Conservation (phyloP, 2,113 vertebrate species). For the Isichthys henryi region DNA sequence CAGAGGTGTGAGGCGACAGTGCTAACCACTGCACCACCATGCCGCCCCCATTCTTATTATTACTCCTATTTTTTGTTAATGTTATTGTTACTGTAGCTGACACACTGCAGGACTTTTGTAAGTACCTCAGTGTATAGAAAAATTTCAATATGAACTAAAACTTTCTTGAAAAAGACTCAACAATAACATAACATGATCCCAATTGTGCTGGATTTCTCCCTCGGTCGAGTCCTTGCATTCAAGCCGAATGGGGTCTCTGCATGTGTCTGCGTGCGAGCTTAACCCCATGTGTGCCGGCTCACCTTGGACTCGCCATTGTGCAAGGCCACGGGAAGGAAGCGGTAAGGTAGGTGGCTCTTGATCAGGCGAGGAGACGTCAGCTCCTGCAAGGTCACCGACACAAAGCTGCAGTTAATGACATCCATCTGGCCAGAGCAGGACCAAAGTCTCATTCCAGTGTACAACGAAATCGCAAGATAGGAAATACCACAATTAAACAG, state of each 20-base stretch:
- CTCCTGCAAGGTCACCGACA: slow-evolving; percentile 61
- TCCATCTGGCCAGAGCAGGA: background rate
- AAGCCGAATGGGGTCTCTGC: background rate
- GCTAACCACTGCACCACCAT: no score
- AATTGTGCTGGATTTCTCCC: background rate
- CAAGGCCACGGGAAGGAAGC: slow-evolving; percentile 86
- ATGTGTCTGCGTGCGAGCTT: background rate
- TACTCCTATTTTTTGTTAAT: no score
- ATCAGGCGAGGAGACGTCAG: slow-evolving; percentile 92
- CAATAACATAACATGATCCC: background rate
- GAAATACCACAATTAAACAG: background rate
- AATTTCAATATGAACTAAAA: no score
- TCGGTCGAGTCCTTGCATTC: background rate
- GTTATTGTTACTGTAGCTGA: no score
- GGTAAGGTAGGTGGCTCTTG: slow-evolving; percentile 93
- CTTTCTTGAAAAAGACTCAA: background rate
- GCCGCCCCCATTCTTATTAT: no score
- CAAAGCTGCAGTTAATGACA: background rate
- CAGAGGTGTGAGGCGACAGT: no score
- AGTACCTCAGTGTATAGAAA: no score
- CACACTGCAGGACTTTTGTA: no score
- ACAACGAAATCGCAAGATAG: background rate
- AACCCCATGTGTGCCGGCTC: slow-evolving; percentile 20
- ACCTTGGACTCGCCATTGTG: slow-evolving; percentile 95
- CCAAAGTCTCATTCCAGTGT: background rate